phyloP scores from a whole-genome alignment of 2,888 invertebrate species.

The Euphydryas editha region DNA sequence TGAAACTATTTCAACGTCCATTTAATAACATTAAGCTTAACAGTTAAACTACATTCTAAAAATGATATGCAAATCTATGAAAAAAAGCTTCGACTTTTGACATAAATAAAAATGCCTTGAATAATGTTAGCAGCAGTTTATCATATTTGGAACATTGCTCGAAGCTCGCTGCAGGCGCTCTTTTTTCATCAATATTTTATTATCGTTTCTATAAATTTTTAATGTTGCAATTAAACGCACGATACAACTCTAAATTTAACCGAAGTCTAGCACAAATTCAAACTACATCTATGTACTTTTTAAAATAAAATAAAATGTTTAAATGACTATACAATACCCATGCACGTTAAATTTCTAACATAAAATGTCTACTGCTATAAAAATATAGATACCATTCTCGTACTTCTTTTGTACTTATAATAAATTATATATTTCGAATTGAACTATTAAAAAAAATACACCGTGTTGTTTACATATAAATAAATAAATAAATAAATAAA shows the following conservation, averaged over 20 bases:
- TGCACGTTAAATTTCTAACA: constrained; percentile 14
- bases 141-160: constrained; percentile 12
- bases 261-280: not conserved
- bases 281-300: not conserved
- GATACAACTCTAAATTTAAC: not conserved
- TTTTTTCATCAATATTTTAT: not conserved
- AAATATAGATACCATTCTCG: constrained; percentile 35
- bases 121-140: constrained; percentile 14
- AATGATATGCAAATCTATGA: constrained; percentile 33
- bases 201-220: not conserved
- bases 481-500: too few relatives aligned
- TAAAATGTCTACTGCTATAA: constrained; percentile 30
- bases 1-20: constrained; percentile 31
- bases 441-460: constrained; percentile 25
- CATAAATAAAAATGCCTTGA: constrained; percentile 5
- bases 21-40: constrained; percentile 27
- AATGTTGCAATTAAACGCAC: not conserved
- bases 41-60: constrained; percentile 27
- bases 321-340: constrained; percentile 4
- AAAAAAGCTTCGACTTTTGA: constrained; percentile 14
- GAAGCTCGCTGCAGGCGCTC: constrained; percentile 13
- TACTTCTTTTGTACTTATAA: constrained; percentile 23
- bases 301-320: not conserved
- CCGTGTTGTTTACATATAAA: not conserved
- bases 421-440: constrained; percentile 16